These are phyloP conservation scores for Rhagophthalmus giganteus DNA, from an alignment of 2,888 invertebrate species.

Conservation along the genomic window DNA sequence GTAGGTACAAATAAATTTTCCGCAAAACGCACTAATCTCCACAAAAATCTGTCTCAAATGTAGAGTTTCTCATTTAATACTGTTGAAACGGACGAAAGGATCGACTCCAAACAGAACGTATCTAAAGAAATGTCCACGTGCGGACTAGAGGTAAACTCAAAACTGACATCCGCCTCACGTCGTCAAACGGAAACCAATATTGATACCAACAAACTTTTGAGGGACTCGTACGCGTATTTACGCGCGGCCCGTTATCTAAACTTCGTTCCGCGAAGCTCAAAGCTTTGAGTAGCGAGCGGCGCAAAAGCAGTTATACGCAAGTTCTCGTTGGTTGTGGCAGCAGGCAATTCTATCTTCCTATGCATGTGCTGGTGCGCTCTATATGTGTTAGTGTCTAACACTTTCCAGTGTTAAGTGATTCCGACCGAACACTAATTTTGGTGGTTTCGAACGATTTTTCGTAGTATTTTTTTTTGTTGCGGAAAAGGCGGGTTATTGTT, in stretches of 20 bases:
- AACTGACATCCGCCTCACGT: slow-evolving; percentile 47
- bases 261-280: slow-evolving; percentile 45
- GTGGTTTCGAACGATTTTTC: slow-evolving; percentile 9
- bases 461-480: slow-evolving; percentile 10
- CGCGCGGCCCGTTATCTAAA: slow-evolving; percentile 36
- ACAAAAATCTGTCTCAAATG: slow-evolving; percentile 46
- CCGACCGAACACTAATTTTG: slow-evolving; percentile 11
- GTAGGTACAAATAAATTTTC: slow-evolving; percentile 20
- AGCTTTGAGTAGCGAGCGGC: slow-evolving; percentile 40
- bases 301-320: slow-evolving; percentile 42
- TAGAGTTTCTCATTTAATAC: slow-evolving; percentile 45
- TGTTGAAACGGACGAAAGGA: slow-evolving; percentile 47
- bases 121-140: slow-evolving; percentile 43
- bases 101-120: slow-evolving; percentile 37
- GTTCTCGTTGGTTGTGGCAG: slow-evolving; percentile 35
- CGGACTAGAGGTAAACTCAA: slow-evolving; percentile 41
- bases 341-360: slow-evolving; percentile 24
- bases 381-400: slow-evolving; percentile 26
- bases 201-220: slow-evolving; percentile 40
- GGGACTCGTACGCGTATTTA: slow-evolving; percentile 24
- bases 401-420: slow-evolving; percentile 24
- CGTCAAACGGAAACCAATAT: slow-evolving; percentile 43
- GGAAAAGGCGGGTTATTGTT: background rate
- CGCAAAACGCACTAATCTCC: slow-evolving; percentile 39
- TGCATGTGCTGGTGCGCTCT: slow-evolving; percentile 30